Conservation (phyloP, 2,113 vertebrate species). For the Poecilia latipinna region DNA sequence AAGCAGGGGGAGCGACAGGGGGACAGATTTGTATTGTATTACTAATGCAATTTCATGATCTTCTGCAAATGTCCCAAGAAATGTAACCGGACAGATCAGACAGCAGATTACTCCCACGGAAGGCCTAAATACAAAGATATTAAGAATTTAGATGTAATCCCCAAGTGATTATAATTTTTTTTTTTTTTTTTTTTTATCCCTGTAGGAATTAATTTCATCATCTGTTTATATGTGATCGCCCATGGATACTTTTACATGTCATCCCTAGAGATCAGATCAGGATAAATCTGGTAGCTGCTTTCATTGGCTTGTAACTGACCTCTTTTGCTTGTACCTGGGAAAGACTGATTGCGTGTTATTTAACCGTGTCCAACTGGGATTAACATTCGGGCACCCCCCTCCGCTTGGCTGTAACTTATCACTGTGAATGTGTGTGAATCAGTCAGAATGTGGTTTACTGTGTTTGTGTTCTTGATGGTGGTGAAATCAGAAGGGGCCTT, state of each 20-base stretch:
- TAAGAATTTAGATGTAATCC: constrained; percentile 89
- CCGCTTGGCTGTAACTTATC: constrained; percentile 22
- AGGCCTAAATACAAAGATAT: constrained; percentile 86
- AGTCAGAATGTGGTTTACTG: constrained; percentile 1
- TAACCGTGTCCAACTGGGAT: constrained; percentile 52
- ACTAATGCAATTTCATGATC: constrained; percentile 87
- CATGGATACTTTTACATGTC: constrained; percentile 60
- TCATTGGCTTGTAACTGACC: constrained; percentile 54
- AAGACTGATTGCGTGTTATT: constrained; percentile 63
- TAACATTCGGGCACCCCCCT: constrained; percentile 36
- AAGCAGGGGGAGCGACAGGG: constrained; percentile 68
- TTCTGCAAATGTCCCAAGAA: constrained; percentile 80
- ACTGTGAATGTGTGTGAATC: not conserved
- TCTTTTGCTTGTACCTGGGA: constrained; percentile 51
- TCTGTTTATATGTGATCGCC: constrained; percentile 67
- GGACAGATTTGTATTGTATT: constrained; percentile 85
- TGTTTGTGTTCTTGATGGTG: not conserved
- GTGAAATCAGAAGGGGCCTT: too few species aligned
- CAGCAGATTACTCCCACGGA: constrained; percentile 72
- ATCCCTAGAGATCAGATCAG: constrained; percentile 57
- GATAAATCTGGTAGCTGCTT: constrained; percentile 61
- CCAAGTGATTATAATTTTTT: constrained; percentile 83
- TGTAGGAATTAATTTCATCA: constrained; percentile 87
- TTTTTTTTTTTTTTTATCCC: constrained; percentile 49
- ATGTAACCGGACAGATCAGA: constrained; percentile 76